These are phyloP conservation scores for Pangasius krempfi DNA, from an alignment of 2,797 vertebrate species.

Conservation along the genomic window DNA sequence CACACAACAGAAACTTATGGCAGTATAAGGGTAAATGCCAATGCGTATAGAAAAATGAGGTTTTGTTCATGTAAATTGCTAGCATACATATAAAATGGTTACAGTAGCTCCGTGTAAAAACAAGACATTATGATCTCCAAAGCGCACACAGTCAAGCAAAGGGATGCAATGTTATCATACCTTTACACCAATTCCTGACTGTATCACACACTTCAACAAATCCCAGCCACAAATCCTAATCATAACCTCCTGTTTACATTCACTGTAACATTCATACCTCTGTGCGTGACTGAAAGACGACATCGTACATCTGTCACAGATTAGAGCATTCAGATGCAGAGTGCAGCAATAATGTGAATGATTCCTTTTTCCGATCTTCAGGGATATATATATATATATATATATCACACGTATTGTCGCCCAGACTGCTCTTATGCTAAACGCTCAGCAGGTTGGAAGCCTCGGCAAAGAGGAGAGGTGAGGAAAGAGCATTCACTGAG, in stretches of 20 bases:
- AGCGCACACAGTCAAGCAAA: neutral
- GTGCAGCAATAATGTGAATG: neutral
- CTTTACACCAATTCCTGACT: neutral
- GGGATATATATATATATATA: neutral
- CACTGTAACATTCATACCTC: conserved; percentile 34
- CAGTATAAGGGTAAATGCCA: neutral
- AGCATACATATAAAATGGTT: neutral
- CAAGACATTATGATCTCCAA: conserved; percentile 6
- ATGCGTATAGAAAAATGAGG: neutral
- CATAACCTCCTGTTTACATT: conserved; percentile 12
- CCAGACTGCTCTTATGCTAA: conserved; percentile 39
- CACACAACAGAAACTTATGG: neutral
- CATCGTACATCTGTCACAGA: conserved; percentile 37
- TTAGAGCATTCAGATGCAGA: conserved; percentile 33
- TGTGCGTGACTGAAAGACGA: conserved; percentile 16
- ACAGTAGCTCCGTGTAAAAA: neutral
- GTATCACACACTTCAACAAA: conserved; percentile 2
- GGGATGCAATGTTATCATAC: neutral
- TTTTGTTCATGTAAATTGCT: neutral
- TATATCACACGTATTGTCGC: neutral
- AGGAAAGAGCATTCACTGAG: conserved; percentile 32
- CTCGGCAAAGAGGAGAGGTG: neutral
- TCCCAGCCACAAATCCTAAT: conserved; percentile 1
- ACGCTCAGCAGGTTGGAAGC: conserved; percentile 38
- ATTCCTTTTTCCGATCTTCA: conserved; percentile 18